phyloP scores from a whole-genome alignment of 2,113 vertebrate species.

The Albula goreensis region DNA sequence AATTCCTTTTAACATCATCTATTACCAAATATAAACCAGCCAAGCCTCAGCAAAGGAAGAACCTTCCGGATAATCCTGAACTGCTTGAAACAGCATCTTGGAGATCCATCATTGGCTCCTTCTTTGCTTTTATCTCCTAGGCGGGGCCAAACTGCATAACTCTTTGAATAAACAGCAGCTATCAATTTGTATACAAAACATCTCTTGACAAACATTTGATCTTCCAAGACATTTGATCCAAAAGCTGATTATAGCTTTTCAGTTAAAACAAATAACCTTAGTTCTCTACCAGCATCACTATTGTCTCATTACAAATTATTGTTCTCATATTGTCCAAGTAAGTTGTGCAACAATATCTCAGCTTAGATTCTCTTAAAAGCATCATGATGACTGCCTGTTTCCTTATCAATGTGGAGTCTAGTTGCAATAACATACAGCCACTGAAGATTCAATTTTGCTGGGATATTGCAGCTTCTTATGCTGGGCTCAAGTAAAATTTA shows the following conservation, averaged over 20 bases:
- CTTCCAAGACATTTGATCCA: neutral
- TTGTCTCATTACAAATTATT: neutral
- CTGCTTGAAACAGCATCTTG: neutral
- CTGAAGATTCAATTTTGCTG: neutral
- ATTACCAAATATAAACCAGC: slow-evolving; percentile 21
- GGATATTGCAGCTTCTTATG: slow-evolving; percentile 41
- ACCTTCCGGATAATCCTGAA: slow-evolving; percentile 3
- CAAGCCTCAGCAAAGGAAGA: slow-evolving; percentile 24
- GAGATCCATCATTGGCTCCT: slow-evolving; percentile 12
- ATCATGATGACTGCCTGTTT: neutral
- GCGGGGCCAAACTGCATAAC: slow-evolving; percentile 14
- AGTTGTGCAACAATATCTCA: neutral
- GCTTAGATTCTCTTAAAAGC: neutral
- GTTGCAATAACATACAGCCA: neutral
- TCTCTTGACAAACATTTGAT: neutral
- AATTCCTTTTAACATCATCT: neutral
- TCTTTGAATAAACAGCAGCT: slow-evolving; percentile 16
- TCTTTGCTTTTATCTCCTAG: slow-evolving; percentile 6
- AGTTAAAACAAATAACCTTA: no score
- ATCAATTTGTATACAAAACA: neutral
- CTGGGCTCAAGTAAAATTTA: slow-evolving; percentile 29
- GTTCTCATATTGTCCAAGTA: neutral
- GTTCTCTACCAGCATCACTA: neutral
- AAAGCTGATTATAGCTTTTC: neutral
- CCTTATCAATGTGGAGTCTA: neutral